phyloP scores from a whole-genome alignment of 2,797 vertebrate genomes.

The Microhierax caerulescens region DNA sequence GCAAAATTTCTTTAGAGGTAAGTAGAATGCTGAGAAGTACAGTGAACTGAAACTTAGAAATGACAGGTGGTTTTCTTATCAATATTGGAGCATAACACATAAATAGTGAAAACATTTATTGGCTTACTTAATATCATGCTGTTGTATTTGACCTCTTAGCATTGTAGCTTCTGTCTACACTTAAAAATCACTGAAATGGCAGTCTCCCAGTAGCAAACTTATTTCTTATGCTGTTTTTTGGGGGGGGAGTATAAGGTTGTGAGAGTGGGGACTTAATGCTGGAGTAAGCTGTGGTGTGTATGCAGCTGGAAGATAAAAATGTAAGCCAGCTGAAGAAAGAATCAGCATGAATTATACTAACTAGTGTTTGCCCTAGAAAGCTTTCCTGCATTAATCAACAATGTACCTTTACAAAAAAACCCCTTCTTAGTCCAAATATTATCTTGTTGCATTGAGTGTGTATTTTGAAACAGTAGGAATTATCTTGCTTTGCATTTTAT shows the following conservation, averaged over 20 bases:
- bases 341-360: background rate
- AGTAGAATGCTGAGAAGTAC: slow-evolving; percentile 30
- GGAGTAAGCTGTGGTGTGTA: background rate
- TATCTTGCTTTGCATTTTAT: background rate
- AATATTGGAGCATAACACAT: background rate
- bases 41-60: background rate
- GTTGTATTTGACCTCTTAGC: background rate
- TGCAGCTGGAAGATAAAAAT: background rate
- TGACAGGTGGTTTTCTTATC: background rate
- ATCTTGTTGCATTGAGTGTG: background rate
- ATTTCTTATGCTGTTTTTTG: background rate
- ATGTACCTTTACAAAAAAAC: background rate
- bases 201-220: background rate
- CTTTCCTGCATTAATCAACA: background rate
- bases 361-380: background rate
- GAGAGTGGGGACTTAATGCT: background rate
- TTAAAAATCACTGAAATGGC: background rate
- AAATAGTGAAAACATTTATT: background rate
- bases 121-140: background rate
- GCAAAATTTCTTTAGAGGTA: slow-evolving; percentile 97
- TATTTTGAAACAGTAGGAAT: background rate
- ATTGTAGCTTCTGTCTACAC: background rate
- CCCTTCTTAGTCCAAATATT: background rate
- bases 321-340: background rate
- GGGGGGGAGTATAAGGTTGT: background rate